Evolutionary conservation across 2,888 invertebrate species (phyloP).

Genomic region (Ophion costatus): DNA sequence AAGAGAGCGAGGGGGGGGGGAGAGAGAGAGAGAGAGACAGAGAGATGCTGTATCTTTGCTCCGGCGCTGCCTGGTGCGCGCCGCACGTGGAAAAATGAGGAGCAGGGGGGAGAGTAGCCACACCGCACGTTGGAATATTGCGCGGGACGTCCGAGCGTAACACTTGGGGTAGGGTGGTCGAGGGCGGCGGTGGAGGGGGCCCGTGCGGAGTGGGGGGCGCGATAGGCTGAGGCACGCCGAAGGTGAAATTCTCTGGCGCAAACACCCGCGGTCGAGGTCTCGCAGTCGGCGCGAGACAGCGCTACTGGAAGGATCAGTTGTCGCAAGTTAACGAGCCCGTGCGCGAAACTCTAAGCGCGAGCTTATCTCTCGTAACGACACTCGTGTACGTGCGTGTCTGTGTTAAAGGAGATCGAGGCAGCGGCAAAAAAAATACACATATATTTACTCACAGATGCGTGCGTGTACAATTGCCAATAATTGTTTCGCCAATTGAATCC

Average conservation of each 20-base stretch:
- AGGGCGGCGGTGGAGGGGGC: slow-evolving; percentile 30
- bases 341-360: slow-evolving; percentile 55
- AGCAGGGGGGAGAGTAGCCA: slow-evolving; percentile 33
- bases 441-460: background rate
- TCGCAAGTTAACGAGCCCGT: slow-evolving; percentile 65
- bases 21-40: slow-evolving; percentile 14
- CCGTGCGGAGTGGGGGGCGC: slow-evolving; percentile 36
- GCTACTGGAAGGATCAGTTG: slow-evolving; percentile 78
- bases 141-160: slow-evolving; percentile 55
- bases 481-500: slow-evolving; percentile 9
- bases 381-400: slow-evolving; percentile 1
- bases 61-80: slow-evolving; percentile 44
- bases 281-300: slow-evolving; percentile 83
- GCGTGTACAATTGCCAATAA: background rate
- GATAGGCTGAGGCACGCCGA: slow-evolving; percentile 70
- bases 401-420: slow-evolving; percentile 4
- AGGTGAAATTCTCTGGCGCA: slow-evolving; percentile 77
- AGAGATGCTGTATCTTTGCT: slow-evolving; percentile 43
- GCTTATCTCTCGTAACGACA: slow-evolving; percentile 17
- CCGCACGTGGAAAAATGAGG: slow-evolving; percentile 62
- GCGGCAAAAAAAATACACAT: background rate
- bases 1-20: slow-evolving; percentile 17
- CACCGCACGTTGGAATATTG: slow-evolving; percentile 46
- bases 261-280: slow-evolving; percentile 75
- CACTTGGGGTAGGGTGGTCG: slow-evolving; percentile 22